Percentiles rank a stretch among this genome's conserved stretches.
Conservation (phyloP, 2,888 invertebrate genomes). For the Eristalis intricaria region DNA sequence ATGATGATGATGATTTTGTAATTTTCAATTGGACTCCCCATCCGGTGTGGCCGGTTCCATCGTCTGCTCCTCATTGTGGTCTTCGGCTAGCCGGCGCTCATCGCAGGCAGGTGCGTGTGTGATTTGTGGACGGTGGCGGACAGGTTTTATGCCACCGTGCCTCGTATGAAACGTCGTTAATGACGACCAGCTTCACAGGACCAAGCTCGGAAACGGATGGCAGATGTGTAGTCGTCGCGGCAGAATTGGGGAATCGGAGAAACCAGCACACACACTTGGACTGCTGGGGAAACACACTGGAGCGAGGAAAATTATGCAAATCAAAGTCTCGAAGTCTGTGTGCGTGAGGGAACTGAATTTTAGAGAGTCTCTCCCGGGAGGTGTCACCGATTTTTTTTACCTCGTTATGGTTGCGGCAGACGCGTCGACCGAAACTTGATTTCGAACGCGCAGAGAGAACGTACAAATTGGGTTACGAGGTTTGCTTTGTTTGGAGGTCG, state of each 20-base stretch:
- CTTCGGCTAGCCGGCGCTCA: neutral
- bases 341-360: conserved; percentile 24
- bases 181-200: conserved; percentile 46
- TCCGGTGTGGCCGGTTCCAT: conserved; percentile 49
- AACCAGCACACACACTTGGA: neutral
- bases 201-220: conserved; percentile 26
- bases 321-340: conserved; percentile 21
- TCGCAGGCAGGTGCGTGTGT: conserved; percentile 54
- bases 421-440: conserved; percentile 29
- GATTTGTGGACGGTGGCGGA: conserved; percentile 4
- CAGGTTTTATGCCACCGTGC: conserved; percentile 28
- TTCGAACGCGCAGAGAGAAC: neutral
- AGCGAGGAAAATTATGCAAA: conserved; percentile 52
- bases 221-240: conserved; percentile 49
- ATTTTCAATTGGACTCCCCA: conserved; percentile 66
- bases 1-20: conserved; percentile 67
- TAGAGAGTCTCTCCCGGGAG: neutral
- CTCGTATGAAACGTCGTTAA: conserved; percentile 51
- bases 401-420: neutral
- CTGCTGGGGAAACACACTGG: neutral
- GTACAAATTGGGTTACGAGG: conserved; percentile 51
- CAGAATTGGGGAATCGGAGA: conserved; percentile 20
- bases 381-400: neutral
- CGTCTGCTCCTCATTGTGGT: neutral
- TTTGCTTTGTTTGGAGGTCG: neutral